phyloP scores from a whole-genome alignment of 2,797 vertebrate species.

The Onychomys torridus region DNA sequence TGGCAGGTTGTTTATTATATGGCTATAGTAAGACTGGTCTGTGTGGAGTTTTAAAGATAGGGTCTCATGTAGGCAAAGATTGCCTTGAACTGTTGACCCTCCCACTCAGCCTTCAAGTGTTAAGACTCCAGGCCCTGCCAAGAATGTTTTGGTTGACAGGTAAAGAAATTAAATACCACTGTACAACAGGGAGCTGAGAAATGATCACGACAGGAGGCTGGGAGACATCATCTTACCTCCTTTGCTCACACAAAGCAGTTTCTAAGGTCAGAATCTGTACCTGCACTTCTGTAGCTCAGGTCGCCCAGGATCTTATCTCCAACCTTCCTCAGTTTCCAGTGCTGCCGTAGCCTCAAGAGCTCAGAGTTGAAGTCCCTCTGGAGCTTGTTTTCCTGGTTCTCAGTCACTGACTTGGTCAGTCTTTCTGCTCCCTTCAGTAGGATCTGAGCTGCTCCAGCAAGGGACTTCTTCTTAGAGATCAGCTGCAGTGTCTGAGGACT shows the following conservation, averaged over 20 bases:
- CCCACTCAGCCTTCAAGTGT: neutral
- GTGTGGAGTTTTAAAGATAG: neutral
- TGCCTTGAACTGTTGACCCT: neutral
- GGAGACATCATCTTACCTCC: neutral
- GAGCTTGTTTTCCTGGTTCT: slow-evolving; percentile 96
- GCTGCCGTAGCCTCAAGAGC: slow-evolving; percentile 94
- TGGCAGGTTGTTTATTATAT: neutral
- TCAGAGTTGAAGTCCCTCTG: slow-evolving; percentile 99
- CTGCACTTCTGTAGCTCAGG: slow-evolving; percentile 98
- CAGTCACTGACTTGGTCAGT: slow-evolving; percentile 94
- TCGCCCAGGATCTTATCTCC: slow-evolving; percentile 99
- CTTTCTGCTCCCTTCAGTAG: slow-evolving; percentile 97
- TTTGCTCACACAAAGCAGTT: neutral
- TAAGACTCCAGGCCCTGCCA: neutral
- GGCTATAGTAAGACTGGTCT: neutral
- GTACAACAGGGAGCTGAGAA: neutral
- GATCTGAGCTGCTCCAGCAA: slow-evolving; percentile 96
- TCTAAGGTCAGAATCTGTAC: slow-evolving; percentile 83
- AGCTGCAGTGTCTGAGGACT: slow-evolving; percentile 96
- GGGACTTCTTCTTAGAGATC: slow-evolving; percentile 97
- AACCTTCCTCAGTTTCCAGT: slow-evolving; percentile 98
- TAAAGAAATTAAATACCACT: neutral
- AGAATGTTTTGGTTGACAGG: slow-evolving; percentile 1
- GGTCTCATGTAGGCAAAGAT: neutral
- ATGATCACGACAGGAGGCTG: neutral